phyloP scores from a whole-genome alignment of 2,888 invertebrate species.

The Thereva unica region DNA sequence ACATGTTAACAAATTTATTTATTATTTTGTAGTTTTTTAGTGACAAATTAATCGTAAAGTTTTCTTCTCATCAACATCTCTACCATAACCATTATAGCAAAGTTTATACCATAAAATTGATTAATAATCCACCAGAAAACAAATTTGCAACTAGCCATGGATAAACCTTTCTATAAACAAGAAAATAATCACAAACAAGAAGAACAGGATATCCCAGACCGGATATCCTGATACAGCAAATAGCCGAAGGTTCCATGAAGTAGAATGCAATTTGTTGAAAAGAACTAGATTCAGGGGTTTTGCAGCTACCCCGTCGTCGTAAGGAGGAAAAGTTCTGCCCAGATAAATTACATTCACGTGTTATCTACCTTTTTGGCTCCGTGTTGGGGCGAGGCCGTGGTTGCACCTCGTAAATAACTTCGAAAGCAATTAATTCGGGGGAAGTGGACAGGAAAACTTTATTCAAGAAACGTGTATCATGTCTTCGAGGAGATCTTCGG shows the following conservation, averaged over 20 bases:
- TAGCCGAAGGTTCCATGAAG: background rate
- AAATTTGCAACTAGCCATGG: too few relatives aligned
- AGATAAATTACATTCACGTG: conserved; percentile 29
- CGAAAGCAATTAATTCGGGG: conserved; percentile 18
- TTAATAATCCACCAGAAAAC: too few relatives aligned
- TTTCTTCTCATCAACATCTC: too few relatives aligned
- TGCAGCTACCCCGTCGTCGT: background rate
- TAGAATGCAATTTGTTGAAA: conserved; percentile 27
- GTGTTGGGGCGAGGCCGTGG: conserved; percentile 6
- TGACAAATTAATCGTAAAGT: too few relatives aligned
- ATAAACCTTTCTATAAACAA: conserved; percentile 6
- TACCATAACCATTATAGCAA: too few relatives aligned
- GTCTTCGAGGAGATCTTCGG: conserved; percentile 17
- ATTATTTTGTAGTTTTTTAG: too few relatives aligned
- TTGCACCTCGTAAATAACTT: conserved; percentile 26
- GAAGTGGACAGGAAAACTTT: conserved; percentile 30
- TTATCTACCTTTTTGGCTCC: conserved; percentile 15
- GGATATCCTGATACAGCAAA: background rate
- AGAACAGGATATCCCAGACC: background rate
- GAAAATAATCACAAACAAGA: conserved; percentile 20
- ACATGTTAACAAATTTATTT: too few relatives aligned
- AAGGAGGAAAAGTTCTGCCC: conserved; percentile 7
- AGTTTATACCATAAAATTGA: too few relatives aligned
- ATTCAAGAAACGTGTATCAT: conserved; percentile 29
- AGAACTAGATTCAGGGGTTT: background rate